Percentiles rank a stretch among this genome's conserved stretches.
Conservation (phyloP, 2,888 invertebrate genomes). For the Caenorhabditis angaria region DNA sequence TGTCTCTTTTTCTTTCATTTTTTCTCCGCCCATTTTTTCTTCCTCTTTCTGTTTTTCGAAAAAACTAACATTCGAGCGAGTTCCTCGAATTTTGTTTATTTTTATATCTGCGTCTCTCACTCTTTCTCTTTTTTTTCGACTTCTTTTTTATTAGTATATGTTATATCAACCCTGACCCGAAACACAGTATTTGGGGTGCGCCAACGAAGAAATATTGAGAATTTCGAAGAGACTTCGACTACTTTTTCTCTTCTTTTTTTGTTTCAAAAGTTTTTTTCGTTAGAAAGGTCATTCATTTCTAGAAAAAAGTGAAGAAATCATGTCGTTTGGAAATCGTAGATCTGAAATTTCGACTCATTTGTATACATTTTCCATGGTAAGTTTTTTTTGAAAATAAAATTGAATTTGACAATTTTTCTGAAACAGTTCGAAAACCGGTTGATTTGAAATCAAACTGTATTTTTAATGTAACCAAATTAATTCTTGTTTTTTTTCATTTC, state of each 20-base stretch:
- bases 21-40: not conserved
- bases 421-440: no score
- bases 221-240: not conserved
- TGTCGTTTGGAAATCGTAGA: not conserved
- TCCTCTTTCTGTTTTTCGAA: no score
- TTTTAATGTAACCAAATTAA: not conserved
- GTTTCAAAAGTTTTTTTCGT: not conserved
- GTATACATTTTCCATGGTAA: not conserved
- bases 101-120: not conserved
- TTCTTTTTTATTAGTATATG: constrained; percentile 13
- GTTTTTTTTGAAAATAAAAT: not conserved
- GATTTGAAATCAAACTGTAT: not conserved
- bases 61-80: no score
- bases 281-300: not conserved
- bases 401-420: no score
- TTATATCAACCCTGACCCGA: constrained; percentile 1
- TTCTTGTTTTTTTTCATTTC: not conserved
- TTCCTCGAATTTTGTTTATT: not conserved
- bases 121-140: constrained; percentile 18
- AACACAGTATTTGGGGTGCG: not conserved
- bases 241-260: not conserved
- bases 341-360: not conserved
- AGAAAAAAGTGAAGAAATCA: not conserved
- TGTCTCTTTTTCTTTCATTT: no score
- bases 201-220: not conserved